Evolutionary conservation across 1,140 invertebrate genomes (phyloP), one percentile per base, ranked within the genome.

Genomic region (Pristionchus pacificus): DNA sequence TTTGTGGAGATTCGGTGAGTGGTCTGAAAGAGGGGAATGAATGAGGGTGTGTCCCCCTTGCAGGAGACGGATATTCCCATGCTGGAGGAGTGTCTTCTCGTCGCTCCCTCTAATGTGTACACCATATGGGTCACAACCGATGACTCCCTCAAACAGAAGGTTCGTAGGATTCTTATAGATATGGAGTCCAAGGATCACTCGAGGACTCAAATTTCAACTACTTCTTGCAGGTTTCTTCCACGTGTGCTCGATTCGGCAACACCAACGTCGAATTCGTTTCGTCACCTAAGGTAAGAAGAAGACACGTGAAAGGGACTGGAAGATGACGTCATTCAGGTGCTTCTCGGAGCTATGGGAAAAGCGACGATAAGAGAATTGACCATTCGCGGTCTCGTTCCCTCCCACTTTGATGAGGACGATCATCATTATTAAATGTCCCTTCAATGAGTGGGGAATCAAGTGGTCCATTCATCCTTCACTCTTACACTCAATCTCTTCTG

Each of bases 111-210:
- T 14, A 71, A 65, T 49, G 82, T 84, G 6, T 84, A 75, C 69
- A 83, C 81, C 15, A 80, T 83, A 25, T 83, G 82, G 81, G 81
- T 82, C 0, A 82, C 81, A 1, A 77, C 33, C n/a, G 76, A 80
- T 49, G 62, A 75, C 19, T 64, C 65, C 3, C 57, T 83, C 6
- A 61, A 70, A 28, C 49, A 74, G 27, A 76, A 73, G 49, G 71
- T 72, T 2, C 30, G 28, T 60, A 14, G 15, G 6, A 25, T 28
- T 57, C 27, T 25, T 38, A 19, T 62, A 33, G 19, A 28, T 65
- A 28, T 55, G 32, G 38, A 64, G 19, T 62, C 25, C n/a, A 24
- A 27, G n/a, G n/a, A 30, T 24, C 30, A 1, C 55, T 71, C 19
- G n/a, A 2, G 15, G 32, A 72, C 69, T 1, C 24, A 29, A 2